Conservation (phyloP, 2,113 vertebrate genomes). For the Pseudopipra pipra region DNA sequence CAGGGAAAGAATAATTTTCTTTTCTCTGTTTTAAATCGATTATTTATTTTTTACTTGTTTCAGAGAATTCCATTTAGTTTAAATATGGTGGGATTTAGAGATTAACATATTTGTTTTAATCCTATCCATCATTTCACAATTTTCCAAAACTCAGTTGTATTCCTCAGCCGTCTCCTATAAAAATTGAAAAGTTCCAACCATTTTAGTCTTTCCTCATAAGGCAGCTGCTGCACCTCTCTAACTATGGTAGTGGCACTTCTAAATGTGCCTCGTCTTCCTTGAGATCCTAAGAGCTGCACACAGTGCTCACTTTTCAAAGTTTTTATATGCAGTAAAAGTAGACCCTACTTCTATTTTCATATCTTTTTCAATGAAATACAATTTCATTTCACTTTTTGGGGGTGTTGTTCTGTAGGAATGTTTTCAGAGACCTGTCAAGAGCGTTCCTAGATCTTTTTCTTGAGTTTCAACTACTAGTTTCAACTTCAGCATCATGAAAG, state of each 20-base stretch:
- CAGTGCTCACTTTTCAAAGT: not conserved
- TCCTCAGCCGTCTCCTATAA: not conserved
- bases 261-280: not conserved
- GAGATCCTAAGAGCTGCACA: not conserved
- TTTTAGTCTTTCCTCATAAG: not conserved
- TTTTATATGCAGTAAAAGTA: not conserved
- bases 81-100: not conserved
- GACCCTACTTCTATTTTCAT: not conserved
- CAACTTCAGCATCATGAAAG: not conserved
- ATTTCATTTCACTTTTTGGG: not conserved
- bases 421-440: not conserved
- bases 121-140: not conserved
- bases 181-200: not conserved
- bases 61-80: not conserved
- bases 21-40: not conserved
- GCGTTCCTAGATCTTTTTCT: not conserved
- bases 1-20: not conserved
- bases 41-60: not conserved
- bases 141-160: not conserved
- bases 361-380: not conserved
- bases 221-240: not conserved
- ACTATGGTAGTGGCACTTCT: not conserved
- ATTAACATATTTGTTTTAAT: not conserved
- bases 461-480: not conserved
- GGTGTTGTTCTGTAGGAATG: not conserved